A percentile compares a stretch with the other conserved stretches of the same genome.
These are phyloP conservation scores for Eolophus roseicapilla DNA, from an alignment of 2,113 vertebrate species.

Conservation along the genomic window DNA sequence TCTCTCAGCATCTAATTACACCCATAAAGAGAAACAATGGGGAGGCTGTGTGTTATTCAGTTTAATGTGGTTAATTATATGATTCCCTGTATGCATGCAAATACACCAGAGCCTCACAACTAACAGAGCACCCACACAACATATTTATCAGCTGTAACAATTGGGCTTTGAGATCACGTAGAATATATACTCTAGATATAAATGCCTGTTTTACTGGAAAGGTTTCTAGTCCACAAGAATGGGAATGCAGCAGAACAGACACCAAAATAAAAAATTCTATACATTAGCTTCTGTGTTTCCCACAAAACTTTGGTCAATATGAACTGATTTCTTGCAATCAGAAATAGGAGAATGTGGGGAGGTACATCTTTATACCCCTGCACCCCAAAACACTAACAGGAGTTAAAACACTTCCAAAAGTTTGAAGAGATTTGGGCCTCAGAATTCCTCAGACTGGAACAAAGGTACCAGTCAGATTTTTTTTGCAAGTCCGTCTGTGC, in stretches of 20 bases:
- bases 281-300: background rate
- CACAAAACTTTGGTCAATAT: background rate
- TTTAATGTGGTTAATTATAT: constrained; percentile 20
- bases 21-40: constrained; percentile 22
- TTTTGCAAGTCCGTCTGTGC: background rate
- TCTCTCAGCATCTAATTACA: constrained; percentile 40
- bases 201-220: background rate
- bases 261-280: background rate
- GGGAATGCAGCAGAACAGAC: background rate
- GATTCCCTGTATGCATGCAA: background rate
- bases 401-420: background rate
- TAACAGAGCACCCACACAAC: background rate
- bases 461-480: background rate
- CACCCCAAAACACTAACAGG: background rate
- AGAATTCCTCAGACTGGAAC: background rate
- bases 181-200: fast-evolving
- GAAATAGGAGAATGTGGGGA: background rate
- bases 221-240: background rate
- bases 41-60: background rate
- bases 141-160: background rate
- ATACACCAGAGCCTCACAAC: background rate
- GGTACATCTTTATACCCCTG: background rate
- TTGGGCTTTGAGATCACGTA: background rate
- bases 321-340: background rate
- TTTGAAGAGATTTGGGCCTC: background rate